Conservation (phyloP, 1,140 invertebrate species). For the Gerris buenoi region DNA sequence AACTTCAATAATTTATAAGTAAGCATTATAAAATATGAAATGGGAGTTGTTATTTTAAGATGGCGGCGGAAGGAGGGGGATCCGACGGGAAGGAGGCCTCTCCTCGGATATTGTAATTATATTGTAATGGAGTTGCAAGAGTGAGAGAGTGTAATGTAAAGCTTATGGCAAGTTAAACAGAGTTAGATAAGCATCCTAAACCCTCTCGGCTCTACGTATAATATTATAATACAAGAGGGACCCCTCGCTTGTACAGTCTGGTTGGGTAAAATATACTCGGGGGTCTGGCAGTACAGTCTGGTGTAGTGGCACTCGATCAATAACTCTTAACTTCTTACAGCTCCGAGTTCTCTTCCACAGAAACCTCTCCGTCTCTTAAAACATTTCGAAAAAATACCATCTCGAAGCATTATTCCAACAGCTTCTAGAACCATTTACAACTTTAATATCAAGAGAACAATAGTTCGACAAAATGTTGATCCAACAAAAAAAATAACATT, state of each 20-base stretch:
- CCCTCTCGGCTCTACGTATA: background rate
- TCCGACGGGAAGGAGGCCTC: background rate
- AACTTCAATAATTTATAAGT: no score
- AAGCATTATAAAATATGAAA: no score
- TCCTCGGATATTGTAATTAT: background rate
- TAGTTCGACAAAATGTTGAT: no score
- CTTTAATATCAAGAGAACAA: no score
- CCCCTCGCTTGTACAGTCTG: background rate
- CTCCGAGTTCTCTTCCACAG: no score
- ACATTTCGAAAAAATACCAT: no score
- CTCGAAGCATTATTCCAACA: no score
- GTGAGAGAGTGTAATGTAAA: background rate
- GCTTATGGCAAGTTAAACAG: background rate
- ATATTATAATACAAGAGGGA: background rate
- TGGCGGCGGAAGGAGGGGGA: background rate
- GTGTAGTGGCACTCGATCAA: background rate
- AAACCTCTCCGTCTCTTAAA: no score
- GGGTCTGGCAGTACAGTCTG: background rate
- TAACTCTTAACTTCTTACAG: background rate
- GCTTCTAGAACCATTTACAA: no score
- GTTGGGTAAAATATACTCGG: background rate
- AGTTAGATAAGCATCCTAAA: background rate
- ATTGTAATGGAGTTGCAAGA: background rate
- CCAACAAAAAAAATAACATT: no score
- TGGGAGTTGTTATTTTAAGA: no score